Percentiles rank a stretch among this genome's conserved stretches.
phyloP scores from a whole-genome alignment of 2,113 vertebrate species.

The Typhlomys cinereus region DNA sequence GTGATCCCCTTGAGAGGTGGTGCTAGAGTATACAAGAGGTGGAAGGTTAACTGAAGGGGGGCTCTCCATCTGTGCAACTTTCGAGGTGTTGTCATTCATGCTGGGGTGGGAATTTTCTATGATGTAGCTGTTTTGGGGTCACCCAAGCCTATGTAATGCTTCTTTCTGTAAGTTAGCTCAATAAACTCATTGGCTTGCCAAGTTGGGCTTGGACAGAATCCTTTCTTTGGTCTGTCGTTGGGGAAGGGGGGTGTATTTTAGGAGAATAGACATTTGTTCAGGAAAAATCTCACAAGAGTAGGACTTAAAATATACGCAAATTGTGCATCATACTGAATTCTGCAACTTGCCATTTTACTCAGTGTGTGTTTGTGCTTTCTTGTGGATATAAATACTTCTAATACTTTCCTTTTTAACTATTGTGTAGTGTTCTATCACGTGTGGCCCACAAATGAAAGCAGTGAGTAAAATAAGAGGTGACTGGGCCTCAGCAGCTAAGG shows the following conservation, averaged over 20 bases:
- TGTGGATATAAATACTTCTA: background rate
- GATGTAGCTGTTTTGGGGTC: too few species aligned
- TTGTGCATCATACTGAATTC: background rate
- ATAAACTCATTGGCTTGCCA: background rate
- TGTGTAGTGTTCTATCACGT: background rate
- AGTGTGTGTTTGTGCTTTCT: background rate
- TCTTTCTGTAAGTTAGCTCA: background rate
- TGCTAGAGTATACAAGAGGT: background rate
- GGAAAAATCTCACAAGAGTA: background rate
- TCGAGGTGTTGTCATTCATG: background rate
- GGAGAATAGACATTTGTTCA: background rate
- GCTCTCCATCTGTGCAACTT: background rate
- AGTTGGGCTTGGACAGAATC: background rate
- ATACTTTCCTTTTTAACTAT: background rate
- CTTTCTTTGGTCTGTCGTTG: background rate
- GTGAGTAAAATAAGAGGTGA: background rate
- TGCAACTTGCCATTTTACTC: background rate
- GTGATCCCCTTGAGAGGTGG: too few species aligned
- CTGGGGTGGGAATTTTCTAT: background rate
- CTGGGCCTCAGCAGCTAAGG: too few species aligned
- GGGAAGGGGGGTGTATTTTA: background rate
- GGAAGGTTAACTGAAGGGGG: background rate
- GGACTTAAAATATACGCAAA: background rate
- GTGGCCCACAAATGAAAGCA: background rate
- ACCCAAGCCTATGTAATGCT: too few species aligned